Base-by-base conservation (phyloP, 2,888 invertebrate species). In the Capitulum mitella region DNA sequence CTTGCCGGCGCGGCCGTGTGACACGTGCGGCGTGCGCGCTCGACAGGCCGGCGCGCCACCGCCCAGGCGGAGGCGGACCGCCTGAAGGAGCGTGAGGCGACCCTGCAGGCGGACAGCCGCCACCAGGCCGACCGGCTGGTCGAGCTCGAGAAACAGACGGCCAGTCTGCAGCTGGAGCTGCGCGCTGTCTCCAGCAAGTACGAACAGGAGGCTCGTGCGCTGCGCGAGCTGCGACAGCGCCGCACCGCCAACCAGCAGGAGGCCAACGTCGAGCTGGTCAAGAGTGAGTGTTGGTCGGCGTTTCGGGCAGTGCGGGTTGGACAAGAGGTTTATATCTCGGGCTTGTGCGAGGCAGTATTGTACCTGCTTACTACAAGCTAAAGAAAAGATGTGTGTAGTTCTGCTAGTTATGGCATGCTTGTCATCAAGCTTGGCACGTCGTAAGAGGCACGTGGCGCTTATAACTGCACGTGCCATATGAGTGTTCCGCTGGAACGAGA, bases 261-360 rank as follows among this genome's bases (percentile, higher is more conserved):
- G 86, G 95, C 95, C 78, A 96, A 95, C 87, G 87, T 94, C 85
- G 95, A 96, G 87, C 92, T 93, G 84, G 94, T 94, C 81, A 95
- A 95, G 90, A 93, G 94, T 94, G 85, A 83, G 82, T 79, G 48
- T 34, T 26, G 43, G 26, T 8, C 54, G 0, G 22, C n/a, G 58
- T n/a, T 22, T 3, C 19, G 10, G 19, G 14, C 3, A 19, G 51
- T 14, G 51, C 12, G n/a, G n/a, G n/a, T n/a, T n/a, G n/a, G n/a
- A n/a, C n/a, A n/a, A n/a, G n/a, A n/a, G n/a, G n/a, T n/a, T n/a
- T n/a, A n/a, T n/a, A n/a, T n/a, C n/a, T n/a, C n/a, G n/a, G n/a
- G n/a, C n/a, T n/a, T n/a, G n/a, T n/a, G n/a, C n/a, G n/a, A n/a
- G n/a, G n/a, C n/a, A n/a, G n/a, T n/a, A n/a, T n/a, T n/a, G n/a